These are phyloP conservation scores for Melanerpes formicivorus DNA, from an alignment of 2,113 vertebrate genomes.

Conservation along the genomic window DNA sequence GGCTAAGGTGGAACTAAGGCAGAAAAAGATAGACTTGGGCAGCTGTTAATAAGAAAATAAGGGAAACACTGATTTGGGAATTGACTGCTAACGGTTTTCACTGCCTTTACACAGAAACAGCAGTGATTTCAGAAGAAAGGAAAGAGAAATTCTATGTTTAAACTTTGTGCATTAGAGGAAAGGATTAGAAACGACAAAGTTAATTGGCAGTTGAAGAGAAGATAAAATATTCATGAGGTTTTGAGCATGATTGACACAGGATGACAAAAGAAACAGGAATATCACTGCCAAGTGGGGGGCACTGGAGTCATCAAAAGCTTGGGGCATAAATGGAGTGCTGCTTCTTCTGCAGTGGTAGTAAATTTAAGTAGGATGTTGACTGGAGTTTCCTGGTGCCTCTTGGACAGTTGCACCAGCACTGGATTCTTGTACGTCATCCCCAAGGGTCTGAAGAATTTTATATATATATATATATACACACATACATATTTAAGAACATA, in stretches of 20 bases:
- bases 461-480: neutral
- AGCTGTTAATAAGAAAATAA: neutral
- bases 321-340: neutral
- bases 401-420: neutral
- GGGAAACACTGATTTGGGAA: accelerated
- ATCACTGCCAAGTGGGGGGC: neutral
- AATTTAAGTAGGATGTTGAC: neutral
- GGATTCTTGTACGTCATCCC: neutral
- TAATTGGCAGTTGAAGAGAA: neutral
- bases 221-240: neutral
- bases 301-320: neutral
- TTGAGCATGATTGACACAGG: neutral
- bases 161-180: neutral
- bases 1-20: neutral
- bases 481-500: neutral
- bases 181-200: neutral
- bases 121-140: neutral
- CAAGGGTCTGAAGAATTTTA: neutral
- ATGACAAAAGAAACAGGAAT: neutral
- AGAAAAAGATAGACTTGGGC: neutral
- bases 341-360: neutral
- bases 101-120: neutral
- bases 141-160: neutral
- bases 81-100: neutral
- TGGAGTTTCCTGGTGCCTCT: neutral